Evolutionary conservation across 2,113 vertebrate genomes (phyloP), one percentile per base, ranked within the genome.

Genomic region (Seriola aureovittata): DNA sequence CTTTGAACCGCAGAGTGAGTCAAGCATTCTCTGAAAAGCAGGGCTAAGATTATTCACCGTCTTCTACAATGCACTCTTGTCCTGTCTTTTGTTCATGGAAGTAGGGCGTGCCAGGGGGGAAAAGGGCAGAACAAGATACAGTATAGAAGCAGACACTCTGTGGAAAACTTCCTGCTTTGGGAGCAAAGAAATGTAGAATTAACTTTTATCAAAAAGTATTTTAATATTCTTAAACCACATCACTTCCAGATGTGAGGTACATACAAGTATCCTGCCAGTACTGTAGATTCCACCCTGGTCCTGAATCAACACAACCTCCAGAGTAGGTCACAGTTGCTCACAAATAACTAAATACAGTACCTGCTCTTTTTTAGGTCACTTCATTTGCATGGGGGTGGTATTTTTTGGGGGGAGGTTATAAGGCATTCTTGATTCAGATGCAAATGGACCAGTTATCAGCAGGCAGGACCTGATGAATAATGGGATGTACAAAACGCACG

Each of bases 341-440:
- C 84, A 86, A 88, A 85, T 75, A 88, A 76, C 85, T 82, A 74
- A 83, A 90, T 77, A 87, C 81, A 76, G 87, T 89, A 87, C 82
- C 46, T 89, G 52, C 84, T 92, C 87, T 94, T 94, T 29, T 95
- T 84, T 95, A 91, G 94, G 95, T 95, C 94, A 94, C 66, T 77
- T 90, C 65, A 93, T 95, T 94, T 93, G 88, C 86, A 94, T 92
- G 87, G 84, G 48, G 72, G 81, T 78, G 78, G 78, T 73, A 71
- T 81, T 79, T 88, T 83, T 5, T 48, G 69, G 76, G 79, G 34
- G 68, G 25, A 63, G 89, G 87, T 91, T 93, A 91, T 93, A 88
- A 95, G 91, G 87, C 87, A 91, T 90, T 91, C 84, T 89, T 93
- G 90, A 95, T 95, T 95, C 95, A 95, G 84, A 95, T 95, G 94